These are phyloP conservation scores for Okapia johnstoni DNA, from an alignment of 2,113 vertebrate genomes.

Conservation along the genomic window DNA sequence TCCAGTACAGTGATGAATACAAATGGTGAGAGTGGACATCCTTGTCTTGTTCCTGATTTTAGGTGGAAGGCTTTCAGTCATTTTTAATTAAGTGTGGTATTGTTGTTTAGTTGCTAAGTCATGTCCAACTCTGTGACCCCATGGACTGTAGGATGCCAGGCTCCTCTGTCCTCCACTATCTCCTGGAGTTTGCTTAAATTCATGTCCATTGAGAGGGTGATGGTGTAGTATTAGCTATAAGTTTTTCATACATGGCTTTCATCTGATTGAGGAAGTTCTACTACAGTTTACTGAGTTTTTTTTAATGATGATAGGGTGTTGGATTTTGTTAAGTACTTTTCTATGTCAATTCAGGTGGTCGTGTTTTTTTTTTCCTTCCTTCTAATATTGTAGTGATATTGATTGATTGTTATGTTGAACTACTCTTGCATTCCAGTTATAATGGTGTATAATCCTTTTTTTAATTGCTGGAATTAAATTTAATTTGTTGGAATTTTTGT, in stretches of 20 bases:
- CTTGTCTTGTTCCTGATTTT: neutral
- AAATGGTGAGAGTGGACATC: neutral
- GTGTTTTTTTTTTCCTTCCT: neutral
- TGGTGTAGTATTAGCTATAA: neutral
- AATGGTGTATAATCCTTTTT: neutral
- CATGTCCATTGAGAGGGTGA: neutral
- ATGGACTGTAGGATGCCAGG: neutral
- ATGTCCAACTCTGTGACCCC: neutral
- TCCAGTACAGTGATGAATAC: neutral
- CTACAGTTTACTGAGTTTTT: neutral
- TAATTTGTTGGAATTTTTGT: neutral
- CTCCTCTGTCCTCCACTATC: neutral
- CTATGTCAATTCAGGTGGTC: neutral
- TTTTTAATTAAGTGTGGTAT: neutral
- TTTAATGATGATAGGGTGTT: neutral
- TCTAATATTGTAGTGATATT: neutral
- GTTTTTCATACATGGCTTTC: neutral
- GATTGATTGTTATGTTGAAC: conserved; percentile 9
- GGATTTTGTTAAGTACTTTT: neutral
- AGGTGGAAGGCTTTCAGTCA: neutral
- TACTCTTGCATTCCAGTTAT: neutral
- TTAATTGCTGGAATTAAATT: neutral
- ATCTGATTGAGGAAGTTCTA: neutral
- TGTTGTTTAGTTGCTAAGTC: neutral
- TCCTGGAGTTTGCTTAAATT: neutral